phyloP scores from a whole-genome alignment of 2,888 invertebrate species.

The Hoplodrina ambigua region DNA sequence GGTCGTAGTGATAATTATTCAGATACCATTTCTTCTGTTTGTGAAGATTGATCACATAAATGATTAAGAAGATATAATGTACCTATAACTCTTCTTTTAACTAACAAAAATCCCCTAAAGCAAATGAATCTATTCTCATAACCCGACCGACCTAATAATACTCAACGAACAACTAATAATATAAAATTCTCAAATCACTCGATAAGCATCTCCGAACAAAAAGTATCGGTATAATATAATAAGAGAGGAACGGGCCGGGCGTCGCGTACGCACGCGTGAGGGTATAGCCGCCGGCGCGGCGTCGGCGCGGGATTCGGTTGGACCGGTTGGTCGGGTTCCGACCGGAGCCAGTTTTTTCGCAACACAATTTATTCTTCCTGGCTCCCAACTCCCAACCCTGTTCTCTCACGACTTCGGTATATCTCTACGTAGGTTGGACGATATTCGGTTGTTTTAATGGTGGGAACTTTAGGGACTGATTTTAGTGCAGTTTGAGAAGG shows the following conservation, averaged over 20 bases:
- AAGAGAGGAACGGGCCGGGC: slow-evolving; percentile 26
- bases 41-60: not conserved
- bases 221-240: slow-evolving; percentile 47
- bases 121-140: slow-evolving; percentile 12
- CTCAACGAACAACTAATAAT: slow-evolving; percentile 39
- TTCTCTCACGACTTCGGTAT: slow-evolving; percentile 68
- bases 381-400: slow-evolving; percentile 63
- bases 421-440: slow-evolving; percentile 29
- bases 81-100: not conserved
- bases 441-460: slow-evolving; percentile 34
- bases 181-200: slow-evolving; percentile 54
- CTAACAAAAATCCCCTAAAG: not conserved
- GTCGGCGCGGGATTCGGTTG: slow-evolving; percentile 64
- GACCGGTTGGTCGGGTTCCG: slow-evolving; percentile 72
- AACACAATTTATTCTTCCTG: slow-evolving; percentile 73
- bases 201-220: slow-evolving; percentile 58
- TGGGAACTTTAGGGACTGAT: not conserved
- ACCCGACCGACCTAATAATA: slow-evolving; percentile 38
- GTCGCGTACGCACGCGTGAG: slow-evolving; percentile 42
- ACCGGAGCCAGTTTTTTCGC: slow-evolving; percentile 76
- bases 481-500: slow-evolving; percentile 14
- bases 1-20: too few species aligned
- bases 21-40: too few species aligned
- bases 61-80: not conserved
- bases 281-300: slow-evolving; percentile 51